These are phyloP conservation scores for Pseudomyrmex dendroicus DNA, from an alignment of 1,140 invertebrate species.

Conservation along the genomic window DNA sequence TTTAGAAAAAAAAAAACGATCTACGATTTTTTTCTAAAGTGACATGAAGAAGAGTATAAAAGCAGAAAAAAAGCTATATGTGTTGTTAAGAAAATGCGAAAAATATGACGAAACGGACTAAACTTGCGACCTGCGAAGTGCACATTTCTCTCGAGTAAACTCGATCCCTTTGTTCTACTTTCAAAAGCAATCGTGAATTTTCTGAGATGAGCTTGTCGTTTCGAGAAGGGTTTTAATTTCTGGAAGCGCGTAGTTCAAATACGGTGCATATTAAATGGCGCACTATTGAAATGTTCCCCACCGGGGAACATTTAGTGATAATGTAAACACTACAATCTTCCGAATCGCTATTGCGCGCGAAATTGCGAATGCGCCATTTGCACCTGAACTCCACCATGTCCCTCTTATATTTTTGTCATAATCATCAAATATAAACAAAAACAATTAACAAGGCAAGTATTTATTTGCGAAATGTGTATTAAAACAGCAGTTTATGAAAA, in stretches of 20 bases:
- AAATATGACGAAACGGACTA: not conserved
- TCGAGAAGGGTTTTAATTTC: slow-evolving; percentile 49
- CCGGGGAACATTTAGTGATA: slow-evolving; percentile 27
- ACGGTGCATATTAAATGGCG: slow-evolving; percentile 45
- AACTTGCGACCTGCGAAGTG: not conserved
- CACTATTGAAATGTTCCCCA: slow-evolving; percentile 46
- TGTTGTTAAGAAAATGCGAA: not conserved
- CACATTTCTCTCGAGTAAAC: slow-evolving; percentile 4
- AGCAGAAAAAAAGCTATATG: not conserved
- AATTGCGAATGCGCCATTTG: slow-evolving; percentile 47
- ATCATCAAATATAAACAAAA: slow-evolving; percentile 9
- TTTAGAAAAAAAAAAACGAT: not conserved
- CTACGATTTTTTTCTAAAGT: not conserved
- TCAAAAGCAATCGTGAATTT: slow-evolving; percentile 31
- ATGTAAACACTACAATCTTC: slow-evolving; percentile 52
- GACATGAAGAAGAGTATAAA: not conserved
- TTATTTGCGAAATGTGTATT: not conserved
- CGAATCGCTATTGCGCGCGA: slow-evolving; percentile 37
- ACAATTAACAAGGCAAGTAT: slow-evolving; percentile 8
- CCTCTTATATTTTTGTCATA: not conserved
- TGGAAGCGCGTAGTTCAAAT: slow-evolving; percentile 34
- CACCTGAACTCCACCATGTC: slow-evolving; percentile 39
- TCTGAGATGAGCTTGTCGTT: slow-evolving; percentile 31
- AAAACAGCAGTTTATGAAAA: too few species aligned
- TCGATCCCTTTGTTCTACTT: slow-evolving; percentile 17